These are phyloP conservation scores for Agrotis ipsilon DNA, from an alignment of 2,888 invertebrate genomes.

Conservation along the genomic window DNA sequence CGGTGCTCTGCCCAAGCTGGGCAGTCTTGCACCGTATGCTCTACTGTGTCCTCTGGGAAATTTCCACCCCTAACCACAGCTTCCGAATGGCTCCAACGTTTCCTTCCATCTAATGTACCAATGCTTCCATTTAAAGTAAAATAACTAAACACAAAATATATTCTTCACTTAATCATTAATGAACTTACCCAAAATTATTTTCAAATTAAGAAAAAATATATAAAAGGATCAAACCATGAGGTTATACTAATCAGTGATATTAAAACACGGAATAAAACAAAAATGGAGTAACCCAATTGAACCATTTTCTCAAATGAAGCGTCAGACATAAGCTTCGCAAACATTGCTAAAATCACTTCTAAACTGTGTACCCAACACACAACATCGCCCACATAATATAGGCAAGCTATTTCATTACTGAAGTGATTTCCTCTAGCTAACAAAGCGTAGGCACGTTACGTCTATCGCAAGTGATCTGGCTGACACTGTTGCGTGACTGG, in stretches of 20 bases:
- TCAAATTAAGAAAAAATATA: too few species aligned
- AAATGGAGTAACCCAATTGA: background rate
- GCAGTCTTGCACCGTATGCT: too few species aligned
- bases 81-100: too few species aligned
- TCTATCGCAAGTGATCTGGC: slow-evolving; percentile 70
- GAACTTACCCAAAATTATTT: too few species aligned
- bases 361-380: slow-evolving; percentile 43
- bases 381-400: slow-evolving; percentile 38
- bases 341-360: slow-evolving; percentile 11
- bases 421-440: slow-evolving; percentile 83
- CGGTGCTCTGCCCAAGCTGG: too few species aligned
- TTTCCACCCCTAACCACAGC: too few species aligned
- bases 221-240: too few species aligned
- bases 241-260: background rate
- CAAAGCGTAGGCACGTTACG: slow-evolving; percentile 75
- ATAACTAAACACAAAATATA: too few species aligned
- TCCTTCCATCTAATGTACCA: too few species aligned
- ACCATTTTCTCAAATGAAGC: background rate
- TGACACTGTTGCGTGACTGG: slow-evolving; percentile 79
- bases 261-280: background rate
- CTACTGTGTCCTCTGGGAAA: too few species aligned
- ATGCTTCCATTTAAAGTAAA: too few species aligned
- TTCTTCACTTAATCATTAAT: too few species aligned
- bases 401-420: slow-evolving; percentile 73
- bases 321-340: background rate